phyloP scores from a whole-genome alignment of 2,113 vertebrate species.

The Notiomystis cincta region DNA sequence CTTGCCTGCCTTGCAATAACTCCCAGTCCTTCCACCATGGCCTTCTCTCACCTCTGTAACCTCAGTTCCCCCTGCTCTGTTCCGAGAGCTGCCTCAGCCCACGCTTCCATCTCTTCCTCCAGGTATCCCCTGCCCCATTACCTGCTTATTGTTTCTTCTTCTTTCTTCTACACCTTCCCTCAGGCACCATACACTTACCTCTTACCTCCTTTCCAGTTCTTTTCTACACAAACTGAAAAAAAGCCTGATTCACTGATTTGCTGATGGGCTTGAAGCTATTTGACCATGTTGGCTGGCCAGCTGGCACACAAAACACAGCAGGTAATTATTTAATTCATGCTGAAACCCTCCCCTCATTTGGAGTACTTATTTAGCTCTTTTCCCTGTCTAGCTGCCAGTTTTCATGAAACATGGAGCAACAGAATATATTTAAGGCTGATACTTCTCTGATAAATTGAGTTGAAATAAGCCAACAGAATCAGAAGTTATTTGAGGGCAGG shows the following conservation, averaged over 20 bases:
- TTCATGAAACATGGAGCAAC: neutral
- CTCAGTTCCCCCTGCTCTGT: neutral
- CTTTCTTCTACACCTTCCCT: neutral
- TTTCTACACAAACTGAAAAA: neutral
- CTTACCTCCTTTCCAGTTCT: neutral
- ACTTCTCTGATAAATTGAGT: neutral
- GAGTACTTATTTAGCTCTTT: neutral
- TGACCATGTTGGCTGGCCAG: neutral
- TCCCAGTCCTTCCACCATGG: neutral
- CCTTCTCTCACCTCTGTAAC: neutral
- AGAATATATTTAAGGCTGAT: neutral
- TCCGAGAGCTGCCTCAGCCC: neutral
- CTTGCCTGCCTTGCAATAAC: neutral
- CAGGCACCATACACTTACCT: neutral
- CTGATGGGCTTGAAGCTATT: neutral
- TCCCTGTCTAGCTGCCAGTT: constrained; percentile 4
- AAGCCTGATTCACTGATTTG: neutral
- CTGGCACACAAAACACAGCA: constrained; percentile 36
- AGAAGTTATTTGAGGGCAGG: constrained; percentile 19
- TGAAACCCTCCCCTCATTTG: neutral
- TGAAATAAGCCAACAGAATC: neutral
- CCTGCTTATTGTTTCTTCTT: neutral
- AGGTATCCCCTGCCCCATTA: neutral
- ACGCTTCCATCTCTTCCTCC: neutral
- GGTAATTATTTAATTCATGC: constrained; percentile 33